Conservation (phyloP, 2,888 invertebrate genomes). For the Drosophila vallismaia region DNA sequence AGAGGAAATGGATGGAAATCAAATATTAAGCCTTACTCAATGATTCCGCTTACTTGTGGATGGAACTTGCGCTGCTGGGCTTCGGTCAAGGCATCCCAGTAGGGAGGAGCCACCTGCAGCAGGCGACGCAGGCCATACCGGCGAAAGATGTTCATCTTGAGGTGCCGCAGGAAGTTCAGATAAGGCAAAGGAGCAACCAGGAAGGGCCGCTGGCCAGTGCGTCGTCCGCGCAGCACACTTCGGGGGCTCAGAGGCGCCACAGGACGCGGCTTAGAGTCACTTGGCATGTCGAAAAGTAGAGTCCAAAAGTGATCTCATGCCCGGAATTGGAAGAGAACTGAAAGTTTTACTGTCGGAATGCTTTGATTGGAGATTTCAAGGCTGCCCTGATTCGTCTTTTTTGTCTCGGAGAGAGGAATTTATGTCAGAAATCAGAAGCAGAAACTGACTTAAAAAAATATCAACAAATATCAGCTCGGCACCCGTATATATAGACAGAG, state of each 20-base stretch:
- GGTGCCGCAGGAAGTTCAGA: conserved; percentile 56
- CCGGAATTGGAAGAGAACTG: neutral
- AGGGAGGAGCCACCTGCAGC: conserved; percentile 40
- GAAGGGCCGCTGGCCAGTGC: conserved; percentile 37
- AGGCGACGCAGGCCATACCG: conserved; percentile 22
- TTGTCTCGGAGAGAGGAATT: neutral
- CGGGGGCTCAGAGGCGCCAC: conserved; percentile 2
- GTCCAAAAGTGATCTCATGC: conserved; percentile 8
- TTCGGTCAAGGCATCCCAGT: conserved; percentile 43
- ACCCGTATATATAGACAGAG: conserved; percentile 25
- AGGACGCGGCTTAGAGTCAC: neutral
- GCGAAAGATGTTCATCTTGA: conserved; percentile 34
- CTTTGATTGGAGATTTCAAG: conserved; percentile 5
- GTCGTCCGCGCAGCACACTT: conserved; percentile 1
- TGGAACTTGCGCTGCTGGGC: conserved; percentile 41
- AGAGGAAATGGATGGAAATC: neutral
- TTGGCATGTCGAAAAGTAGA: conserved; percentile 2
- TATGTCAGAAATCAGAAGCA: conserved; percentile 6
- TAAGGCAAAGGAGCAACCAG: conserved; percentile 50
- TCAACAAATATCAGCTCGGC: neutral
- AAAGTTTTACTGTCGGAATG: neutral
- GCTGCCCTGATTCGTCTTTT: conserved; percentile 4
- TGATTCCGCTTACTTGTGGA: conserved; percentile 30
- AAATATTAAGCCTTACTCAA: neutral
- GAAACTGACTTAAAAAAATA: no score